A percentile compares a stretch with the other conserved stretches of the same genome.
Conservation (phyloP, 2,113 vertebrate species). For the Gasterosteus nipponicus region DNA sequence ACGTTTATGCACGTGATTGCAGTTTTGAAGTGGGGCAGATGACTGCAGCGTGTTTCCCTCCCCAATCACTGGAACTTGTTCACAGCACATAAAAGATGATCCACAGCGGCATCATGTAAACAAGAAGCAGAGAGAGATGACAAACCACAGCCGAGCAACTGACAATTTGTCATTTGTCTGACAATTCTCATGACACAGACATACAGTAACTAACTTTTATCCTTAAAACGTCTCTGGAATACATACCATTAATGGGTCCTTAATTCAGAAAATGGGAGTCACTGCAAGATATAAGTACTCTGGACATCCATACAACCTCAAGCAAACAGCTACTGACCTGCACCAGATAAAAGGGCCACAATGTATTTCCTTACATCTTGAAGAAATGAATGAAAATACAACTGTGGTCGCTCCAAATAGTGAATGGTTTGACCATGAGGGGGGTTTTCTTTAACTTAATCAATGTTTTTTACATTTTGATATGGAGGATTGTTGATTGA, state of each 20-base stretch:
- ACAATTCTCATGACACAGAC: slow-evolving; percentile 29
- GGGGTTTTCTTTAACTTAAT: background rate
- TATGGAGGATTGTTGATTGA: background rate
- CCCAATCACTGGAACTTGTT: slow-evolving; percentile 13
- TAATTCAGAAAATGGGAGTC: background rate
- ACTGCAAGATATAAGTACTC: slow-evolving; percentile 12
- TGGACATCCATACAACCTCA: background rate
- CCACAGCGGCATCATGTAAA: slow-evolving; percentile 38
- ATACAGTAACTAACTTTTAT: background rate
- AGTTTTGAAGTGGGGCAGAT: slow-evolving; percentile 30
- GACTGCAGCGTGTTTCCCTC: background rate
- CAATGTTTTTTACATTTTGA: background rate
- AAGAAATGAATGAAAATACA: background rate
- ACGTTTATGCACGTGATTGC: slow-evolving; percentile 11
- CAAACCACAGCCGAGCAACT: background rate
- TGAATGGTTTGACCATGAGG: background rate
- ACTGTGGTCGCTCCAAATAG: background rate
- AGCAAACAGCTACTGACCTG: background rate
- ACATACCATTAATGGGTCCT: background rate
- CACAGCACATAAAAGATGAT: slow-evolving; percentile 40
- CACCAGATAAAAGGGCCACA: background rate
- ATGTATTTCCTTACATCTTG: background rate
- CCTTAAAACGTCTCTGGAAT: background rate
- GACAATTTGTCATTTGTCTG: slow-evolving; percentile 13
- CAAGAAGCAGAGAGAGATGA: slow-evolving; percentile 6